phyloP scores from a whole-genome alignment of 1,140 invertebrate genomes.

The Drosophila kikkawai region DNA sequence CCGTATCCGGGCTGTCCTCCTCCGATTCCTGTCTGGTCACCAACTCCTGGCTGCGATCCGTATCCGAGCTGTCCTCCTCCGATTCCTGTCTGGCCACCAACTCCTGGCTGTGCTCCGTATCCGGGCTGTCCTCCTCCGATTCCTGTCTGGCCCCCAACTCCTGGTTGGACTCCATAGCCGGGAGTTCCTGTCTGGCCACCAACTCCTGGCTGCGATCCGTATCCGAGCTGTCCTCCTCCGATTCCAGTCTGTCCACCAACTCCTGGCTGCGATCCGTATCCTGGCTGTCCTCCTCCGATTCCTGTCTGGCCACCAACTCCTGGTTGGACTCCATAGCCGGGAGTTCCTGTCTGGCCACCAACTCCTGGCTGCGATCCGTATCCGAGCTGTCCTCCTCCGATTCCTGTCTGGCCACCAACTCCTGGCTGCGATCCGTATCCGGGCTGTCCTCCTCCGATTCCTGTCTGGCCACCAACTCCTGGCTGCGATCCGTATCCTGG shows the following conservation, averaged over 20 bases:
- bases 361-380: constrained; percentile 3
- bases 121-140: too few species aligned
- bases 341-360: constrained; percentile 6
- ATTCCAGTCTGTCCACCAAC: constrained; percentile 4
- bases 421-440: constrained; percentile 18
- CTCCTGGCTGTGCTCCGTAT: too few species aligned
- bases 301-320: constrained; percentile 7
- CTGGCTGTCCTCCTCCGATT: constrained; percentile 12
- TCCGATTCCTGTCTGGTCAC: too few species aligned
- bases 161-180: too few species aligned
- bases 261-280: constrained; percentile 7
- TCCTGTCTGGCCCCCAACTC: too few species aligned
- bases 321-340: too few species aligned
- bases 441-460: constrained; percentile 20
- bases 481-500: constrained; percentile 13
- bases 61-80: too few species aligned
- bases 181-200: constrained; percentile 9
- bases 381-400: constrained; percentile 14
- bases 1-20: too few species aligned
- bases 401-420: constrained; percentile 12
- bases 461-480: constrained; percentile 4
- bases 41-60: too few species aligned
- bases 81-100: too few species aligned
- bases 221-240: constrained; percentile 25
- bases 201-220: constrained; percentile 13